Conservation (phyloP, 1,140 invertebrate species). For the Notospermus geniculatus region DNA sequence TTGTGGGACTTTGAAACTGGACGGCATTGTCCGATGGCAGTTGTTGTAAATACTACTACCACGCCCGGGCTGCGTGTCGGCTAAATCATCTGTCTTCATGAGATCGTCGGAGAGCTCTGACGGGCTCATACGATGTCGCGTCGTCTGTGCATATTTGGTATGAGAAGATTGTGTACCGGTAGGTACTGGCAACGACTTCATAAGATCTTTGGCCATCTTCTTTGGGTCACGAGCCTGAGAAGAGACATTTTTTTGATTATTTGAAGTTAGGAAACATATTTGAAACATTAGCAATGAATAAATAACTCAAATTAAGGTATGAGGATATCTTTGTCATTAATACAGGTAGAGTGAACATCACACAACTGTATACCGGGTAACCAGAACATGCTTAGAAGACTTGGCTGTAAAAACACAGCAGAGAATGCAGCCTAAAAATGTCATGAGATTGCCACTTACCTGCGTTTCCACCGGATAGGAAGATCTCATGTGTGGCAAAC, state of each 20-base stretch:
- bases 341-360: too few relatives aligned
- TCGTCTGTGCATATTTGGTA: not conserved
- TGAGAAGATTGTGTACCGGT: not conserved
- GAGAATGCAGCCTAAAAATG: not conserved
- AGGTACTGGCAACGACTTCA: not conserved
- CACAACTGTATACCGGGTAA: too few relatives aligned
- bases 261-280: not conserved
- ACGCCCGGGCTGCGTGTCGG: too few relatives aligned
- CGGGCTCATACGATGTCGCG: not conserved
- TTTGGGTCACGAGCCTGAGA: not conserved
- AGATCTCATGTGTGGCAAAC: conserved; percentile 82
- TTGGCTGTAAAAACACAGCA: not conserved
- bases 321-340: too few relatives aligned
- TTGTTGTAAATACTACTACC: too few relatives aligned
- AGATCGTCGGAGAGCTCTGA: conserved; percentile 2
- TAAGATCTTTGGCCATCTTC: not conserved
- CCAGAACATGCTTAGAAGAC: too few relatives aligned
- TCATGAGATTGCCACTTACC: conserved; percentile 8
- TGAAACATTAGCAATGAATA: not conserved
- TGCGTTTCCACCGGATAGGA: conserved; percentile 86
- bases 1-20: too few relatives aligned
- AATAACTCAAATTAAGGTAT: not conserved
- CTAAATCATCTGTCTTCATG: not conserved
- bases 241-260: conserved; percentile 5
- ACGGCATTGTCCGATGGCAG: too few relatives aligned